Evolutionary conservation across 2,888 invertebrate species (phyloP), one percentile per base, ranked within the genome.

Genomic region (Matsumyia berberina): DNA sequence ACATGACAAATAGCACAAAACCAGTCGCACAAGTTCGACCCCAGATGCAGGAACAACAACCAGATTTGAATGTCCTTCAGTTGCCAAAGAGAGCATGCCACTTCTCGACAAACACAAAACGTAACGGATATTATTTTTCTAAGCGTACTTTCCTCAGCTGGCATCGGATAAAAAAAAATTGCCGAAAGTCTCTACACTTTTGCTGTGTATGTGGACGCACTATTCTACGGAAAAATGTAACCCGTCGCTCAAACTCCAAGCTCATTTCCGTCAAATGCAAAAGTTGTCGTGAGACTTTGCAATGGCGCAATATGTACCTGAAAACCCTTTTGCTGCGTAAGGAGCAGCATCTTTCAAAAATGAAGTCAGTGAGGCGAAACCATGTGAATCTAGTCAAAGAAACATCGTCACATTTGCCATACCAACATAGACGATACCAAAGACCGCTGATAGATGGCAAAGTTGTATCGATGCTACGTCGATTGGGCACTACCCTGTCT

Each of bases 381-480:
- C 46, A 49, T 35, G 46, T 15, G 9, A 74, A 58, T 49, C 51
- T 72, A 86, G 66, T 74, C 86, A 72, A 66, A 37, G 74, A 58
- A 51, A n/a, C 17, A 46, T 31, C 31, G 15, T 51, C 64, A 31
- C 60, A 67, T 33, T 17, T 73, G 29, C 78, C 73, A 53, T 73
- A 83, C 17, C 82, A 70, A 33, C 57, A 19, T 46, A 78, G 29
- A 44, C 46, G 58, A 64, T 77, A 80, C 82, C 88, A 86, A 46
- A 87, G 88, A 62, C 90, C 90, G 15, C 87, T 89, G 19, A 88
- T 91, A 35, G 91, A 91, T 87, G 91, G 91, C 31, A 91, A 91
- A 85, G 88, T 91, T 42, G 91, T 91, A 31, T 89, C 91, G 49
- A 91, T 91, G 90, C 88, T 91, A 42, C 88, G 91, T 2, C 89